These are phyloP conservation scores for Papilio gigon DNA, from an alignment of 2,888 invertebrate genomes.

Conservation along the genomic window DNA sequence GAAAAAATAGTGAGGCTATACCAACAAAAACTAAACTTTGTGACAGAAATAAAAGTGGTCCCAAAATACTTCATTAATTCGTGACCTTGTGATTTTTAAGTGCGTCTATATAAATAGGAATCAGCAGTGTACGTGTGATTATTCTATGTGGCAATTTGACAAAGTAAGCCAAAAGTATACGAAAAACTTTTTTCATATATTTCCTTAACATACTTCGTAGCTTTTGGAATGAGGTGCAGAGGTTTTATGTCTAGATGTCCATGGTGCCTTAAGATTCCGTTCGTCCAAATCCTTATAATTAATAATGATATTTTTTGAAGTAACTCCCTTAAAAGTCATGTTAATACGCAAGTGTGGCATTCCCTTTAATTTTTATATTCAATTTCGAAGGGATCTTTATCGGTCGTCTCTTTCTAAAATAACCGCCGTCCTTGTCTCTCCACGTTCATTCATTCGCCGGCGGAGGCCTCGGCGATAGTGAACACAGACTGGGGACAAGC, in stretches of 20 bases:
- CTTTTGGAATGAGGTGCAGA: no score
- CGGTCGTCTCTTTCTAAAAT: slow-evolving; percentile 21
- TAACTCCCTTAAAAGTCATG: not conserved
- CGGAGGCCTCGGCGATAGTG: slow-evolving; percentile 14
- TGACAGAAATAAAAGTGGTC: not conserved
- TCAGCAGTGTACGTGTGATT: not conserved
- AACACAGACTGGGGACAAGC: slow-evolving; percentile 8
- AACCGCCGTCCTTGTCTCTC: slow-evolving; percentile 19
- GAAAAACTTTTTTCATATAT: no score
- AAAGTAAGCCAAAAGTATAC: no score
- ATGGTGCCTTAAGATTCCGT: not conserved
- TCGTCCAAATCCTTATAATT: no score
- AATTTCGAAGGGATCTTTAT: slow-evolving; percentile 22
- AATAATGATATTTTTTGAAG: no score
- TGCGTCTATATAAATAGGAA: not conserved
- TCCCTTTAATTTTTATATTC: slow-evolving; percentile 8
- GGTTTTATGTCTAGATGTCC: no score
- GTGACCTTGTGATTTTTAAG: not conserved
- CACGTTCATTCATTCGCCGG: slow-evolving; percentile 18
- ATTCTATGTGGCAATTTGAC: not conserved
- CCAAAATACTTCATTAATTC: not conserved
- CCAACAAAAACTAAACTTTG: not conserved
- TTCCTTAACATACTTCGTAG: no score
- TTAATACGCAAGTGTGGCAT: not conserved
- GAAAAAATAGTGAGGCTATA: not conserved